Base-by-base conservation (phyloP, 2,888 invertebrate species). In the Nowickia ferox region DNA sequence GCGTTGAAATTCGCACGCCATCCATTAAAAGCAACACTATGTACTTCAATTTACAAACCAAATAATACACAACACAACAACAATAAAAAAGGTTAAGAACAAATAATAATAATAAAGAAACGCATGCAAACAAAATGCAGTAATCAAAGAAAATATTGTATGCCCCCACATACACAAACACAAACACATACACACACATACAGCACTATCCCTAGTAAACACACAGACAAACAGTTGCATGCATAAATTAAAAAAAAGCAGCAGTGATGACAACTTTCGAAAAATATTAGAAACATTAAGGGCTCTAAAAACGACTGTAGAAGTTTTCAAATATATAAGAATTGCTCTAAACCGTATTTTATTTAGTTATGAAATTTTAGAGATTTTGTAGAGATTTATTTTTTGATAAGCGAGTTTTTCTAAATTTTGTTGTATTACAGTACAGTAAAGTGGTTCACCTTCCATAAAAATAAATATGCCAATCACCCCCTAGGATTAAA, bases 1-100 rank as follows among this genome's bases (percentile, higher is more conserved):
- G 75, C 84, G 84, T 84, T 76, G 68, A 84, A 87, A 86, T 84
- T 88, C 87, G 82, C 84, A 87, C 82, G 84, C 87, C 71, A 81
- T 87, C 71, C 69, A 87, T 84, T 84, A 74, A 72, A 79, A 72
- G n/a, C 72, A 79, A 80, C 86, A 86, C 79, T 57, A 76, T 9
- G 40, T 71, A 66, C 79, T 84, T 84, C 80, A 84, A 86, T 87
- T 81, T 86, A 74, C 68, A 81, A 84, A 68, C 68, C 74, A 84
- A 86, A 86, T 77, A 63, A 59, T 63, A 65, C 53, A 30, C 6
- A 30, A 30, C 30, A 6, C 71, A 76, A 71, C 40, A 72, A 66
- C 57, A 83, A 69, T 40, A 74, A 51, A 42, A 80, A 80, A n/a
- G n/a, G 6, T 76, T 80, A 80, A 84, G 74, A 84, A 80, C 51